Percentiles rank a stretch among this genome's conserved stretches.
These are phyloP conservation scores for Panthera uncia DNA, from an alignment of 2,113 vertebrate species.

Conservation along the genomic window DNA sequence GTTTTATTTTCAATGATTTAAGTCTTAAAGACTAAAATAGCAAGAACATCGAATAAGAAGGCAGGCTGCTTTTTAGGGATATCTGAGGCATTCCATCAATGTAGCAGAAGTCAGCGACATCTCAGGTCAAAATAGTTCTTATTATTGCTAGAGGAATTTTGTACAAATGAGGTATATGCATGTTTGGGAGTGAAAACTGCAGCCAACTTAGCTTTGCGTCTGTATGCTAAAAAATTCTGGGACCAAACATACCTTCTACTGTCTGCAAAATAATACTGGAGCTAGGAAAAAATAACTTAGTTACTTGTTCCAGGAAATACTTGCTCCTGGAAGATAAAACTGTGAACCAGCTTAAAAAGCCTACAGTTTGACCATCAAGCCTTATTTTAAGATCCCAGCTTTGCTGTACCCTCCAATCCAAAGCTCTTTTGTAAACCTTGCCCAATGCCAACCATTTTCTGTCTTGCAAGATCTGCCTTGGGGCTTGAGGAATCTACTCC, in stretches of 20 bases:
- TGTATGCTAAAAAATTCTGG: neutral
- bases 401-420: neutral
- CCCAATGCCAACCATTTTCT: neutral
- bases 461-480: neutral
- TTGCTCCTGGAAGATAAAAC: neutral
- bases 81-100: neutral
- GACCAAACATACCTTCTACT: neutral
- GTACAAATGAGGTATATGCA: neutral
- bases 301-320: neutral
- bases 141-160: neutral
- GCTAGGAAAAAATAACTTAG: neutral
- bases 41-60: neutral
- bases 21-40: neutral
- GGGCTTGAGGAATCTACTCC: too few species aligned
- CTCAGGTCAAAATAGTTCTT: neutral
- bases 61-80: neutral
- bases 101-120: neutral
- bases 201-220: neutral
- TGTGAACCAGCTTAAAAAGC: neutral
- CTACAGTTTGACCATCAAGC: neutral
- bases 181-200: neutral
- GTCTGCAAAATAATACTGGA: neutral
- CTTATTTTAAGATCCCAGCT: neutral
- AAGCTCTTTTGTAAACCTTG: neutral
- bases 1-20: neutral